Evolutionary conservation across 2,888 invertebrate species (phyloP).

Genomic region (Heliconius erato): DNA sequence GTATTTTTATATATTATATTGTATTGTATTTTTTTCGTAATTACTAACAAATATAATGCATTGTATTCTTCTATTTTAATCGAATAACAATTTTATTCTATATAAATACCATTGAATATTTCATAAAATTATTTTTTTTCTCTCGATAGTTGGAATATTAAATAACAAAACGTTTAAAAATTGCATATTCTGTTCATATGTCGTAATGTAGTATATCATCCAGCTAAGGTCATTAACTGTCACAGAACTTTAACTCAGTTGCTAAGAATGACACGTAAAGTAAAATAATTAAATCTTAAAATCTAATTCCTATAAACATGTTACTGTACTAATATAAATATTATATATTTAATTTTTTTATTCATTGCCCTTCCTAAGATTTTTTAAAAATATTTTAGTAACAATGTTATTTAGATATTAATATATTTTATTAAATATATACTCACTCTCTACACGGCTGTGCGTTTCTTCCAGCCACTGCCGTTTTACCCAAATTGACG

Average conservation of each 20-base stretch:
- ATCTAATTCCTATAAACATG: neutral
- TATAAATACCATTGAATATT: neutral
- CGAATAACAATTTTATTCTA: too few relatives aligned
- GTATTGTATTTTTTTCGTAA: too few relatives aligned
- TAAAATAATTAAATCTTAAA: neutral
- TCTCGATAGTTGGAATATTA: too few relatives aligned
- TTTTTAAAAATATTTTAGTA: neutral
- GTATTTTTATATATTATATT: too few relatives aligned
- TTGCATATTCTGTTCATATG: too few relatives aligned
- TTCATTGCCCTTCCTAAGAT: neutral
- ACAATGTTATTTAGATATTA: conserved; percentile 28
- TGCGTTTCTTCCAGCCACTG: conserved; percentile 92
- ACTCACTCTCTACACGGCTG: conserved; percentile 93
- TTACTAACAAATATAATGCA: too few relatives aligned
- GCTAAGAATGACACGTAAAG: neutral
- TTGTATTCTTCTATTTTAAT: too few relatives aligned
- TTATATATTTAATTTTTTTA: neutral
- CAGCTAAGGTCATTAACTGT: too few relatives aligned
- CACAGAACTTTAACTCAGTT: neutral
- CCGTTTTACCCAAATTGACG: conserved; percentile 89
- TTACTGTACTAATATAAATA: neutral
- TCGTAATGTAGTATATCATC: too few relatives aligned
- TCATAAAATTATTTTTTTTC: neutral
- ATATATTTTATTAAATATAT: neutral
- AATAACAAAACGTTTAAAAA: too few relatives aligned